Evolutionary conservation across 1,140 invertebrate species (phyloP).

Genomic region (Drosophila littoralis): DNA sequence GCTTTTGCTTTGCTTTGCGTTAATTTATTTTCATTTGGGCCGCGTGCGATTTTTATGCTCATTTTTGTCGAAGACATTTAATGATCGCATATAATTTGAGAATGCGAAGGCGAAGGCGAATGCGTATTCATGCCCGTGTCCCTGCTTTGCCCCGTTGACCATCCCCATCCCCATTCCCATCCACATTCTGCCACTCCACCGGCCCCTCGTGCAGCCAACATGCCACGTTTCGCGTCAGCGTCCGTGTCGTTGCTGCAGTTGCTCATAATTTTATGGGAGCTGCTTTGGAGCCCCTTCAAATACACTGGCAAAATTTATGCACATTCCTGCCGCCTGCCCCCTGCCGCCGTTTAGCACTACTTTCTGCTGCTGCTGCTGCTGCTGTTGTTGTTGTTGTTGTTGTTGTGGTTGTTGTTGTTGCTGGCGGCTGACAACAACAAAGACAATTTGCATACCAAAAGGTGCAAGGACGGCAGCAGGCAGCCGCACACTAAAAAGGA

Average conservation of each 20-base stretch:
- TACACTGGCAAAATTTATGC: slow-evolving; percentile 80
- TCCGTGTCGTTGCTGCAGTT: slow-evolving; percentile 44
- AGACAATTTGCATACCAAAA: slow-evolving; percentile 73
- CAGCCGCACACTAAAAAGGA: slow-evolving; percentile 68
- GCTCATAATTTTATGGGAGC: slow-evolving; percentile 79
- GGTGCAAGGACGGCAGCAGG: slow-evolving; percentile 67
- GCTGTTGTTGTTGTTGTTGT: slow-evolving; percentile 11
- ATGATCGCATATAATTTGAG: slow-evolving; percentile 83
- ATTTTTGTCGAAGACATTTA: slow-evolving; percentile 83
- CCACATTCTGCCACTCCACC: not conserved
- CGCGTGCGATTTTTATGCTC: slow-evolving; percentile 80
- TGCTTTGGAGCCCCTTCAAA: slow-evolving; percentile 50
- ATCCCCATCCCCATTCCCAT: not conserved
- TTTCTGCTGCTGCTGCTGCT: slow-evolving; percentile 11
- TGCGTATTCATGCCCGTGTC: slow-evolving; percentile 18
- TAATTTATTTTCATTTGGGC: slow-evolving; percentile 81
- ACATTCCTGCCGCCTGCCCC: slow-evolving; percentile 63
- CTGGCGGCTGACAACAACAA: slow-evolving; percentile 35
- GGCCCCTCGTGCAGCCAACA: not conserved
- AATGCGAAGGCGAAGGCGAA: slow-evolving; percentile 57
- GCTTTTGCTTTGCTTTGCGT: slow-evolving; percentile 61
- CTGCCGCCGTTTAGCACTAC: slow-evolving; percentile 4
- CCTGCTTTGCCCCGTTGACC: not conserved
- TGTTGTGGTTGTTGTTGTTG: slow-evolving; percentile 10
- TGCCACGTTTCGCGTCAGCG: slow-evolving; percentile 8